phyloP scores from a whole-genome alignment of 2,888 invertebrate species.

The Orchesellides sinensis region DNA sequence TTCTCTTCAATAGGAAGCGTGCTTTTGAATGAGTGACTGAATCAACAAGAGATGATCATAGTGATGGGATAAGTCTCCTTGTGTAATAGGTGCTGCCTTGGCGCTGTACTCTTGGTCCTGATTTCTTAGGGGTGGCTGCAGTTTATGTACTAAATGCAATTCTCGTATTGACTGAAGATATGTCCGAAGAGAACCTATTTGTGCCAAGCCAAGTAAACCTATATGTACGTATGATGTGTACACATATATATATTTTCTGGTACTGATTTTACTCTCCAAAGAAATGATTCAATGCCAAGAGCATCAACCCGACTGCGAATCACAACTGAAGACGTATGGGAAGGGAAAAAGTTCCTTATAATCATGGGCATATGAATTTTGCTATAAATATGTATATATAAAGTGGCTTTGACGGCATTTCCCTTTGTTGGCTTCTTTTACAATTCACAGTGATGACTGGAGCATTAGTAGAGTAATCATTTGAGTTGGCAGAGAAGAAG shows the following conservation, averaged over 20 bases:
- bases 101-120: not conserved
- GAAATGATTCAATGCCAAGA: slow-evolving; percentile 63
- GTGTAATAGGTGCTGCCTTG: not conserved
- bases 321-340: not conserved
- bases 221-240: too few species aligned
- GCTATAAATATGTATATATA: not conserved
- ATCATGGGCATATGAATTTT: too few species aligned
- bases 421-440: slow-evolving; percentile 21
- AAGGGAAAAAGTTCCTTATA: too few species aligned
- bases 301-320: slow-evolving; percentile 30
- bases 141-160: too few species aligned
- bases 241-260: too few species aligned
- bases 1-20: slow-evolving; percentile 27
- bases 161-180: too few species aligned
- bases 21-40: slow-evolving; percentile 32
- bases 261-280: not conserved
- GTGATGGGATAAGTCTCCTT: slow-evolving; percentile 33
- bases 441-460: slow-evolving; percentile 9
- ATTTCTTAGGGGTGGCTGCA: too few species aligned
- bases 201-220: too few species aligned
- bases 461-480: slow-evolving; percentile 42
- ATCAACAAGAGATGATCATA: slow-evolving; percentile 18
- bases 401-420: slow-evolving; percentile 1
- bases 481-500: slow-evolving; percentile 29
- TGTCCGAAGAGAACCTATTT: too few species aligned